These are phyloP conservation scores for Saccostrea glomerata DNA, from an alignment of 1,140 invertebrate species.

Conservation along the genomic window DNA sequence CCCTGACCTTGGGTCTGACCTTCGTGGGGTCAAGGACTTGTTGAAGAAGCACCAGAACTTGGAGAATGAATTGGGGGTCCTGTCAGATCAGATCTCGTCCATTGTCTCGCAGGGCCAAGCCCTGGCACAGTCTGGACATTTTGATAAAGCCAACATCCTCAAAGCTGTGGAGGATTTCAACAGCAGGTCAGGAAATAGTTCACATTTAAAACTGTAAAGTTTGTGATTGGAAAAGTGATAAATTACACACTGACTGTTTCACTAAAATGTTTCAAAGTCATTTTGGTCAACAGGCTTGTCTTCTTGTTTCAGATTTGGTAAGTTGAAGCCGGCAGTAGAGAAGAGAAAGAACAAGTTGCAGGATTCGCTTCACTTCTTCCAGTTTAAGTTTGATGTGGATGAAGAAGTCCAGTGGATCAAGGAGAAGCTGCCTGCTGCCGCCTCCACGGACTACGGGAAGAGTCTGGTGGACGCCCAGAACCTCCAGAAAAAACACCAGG, in stretches of 20 bases:
- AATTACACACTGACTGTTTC: neutral
- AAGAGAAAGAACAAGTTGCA: slow-evolving; percentile 89
- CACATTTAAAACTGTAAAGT: too few relatives aligned
- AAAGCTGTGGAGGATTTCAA: slow-evolving; percentile 88
- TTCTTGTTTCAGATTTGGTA: slow-evolving; percentile 71
- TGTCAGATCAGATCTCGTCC: slow-evolving; percentile 94
- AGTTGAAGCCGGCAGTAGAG: slow-evolving; percentile 79
- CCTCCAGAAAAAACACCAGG: slow-evolving; percentile 93
- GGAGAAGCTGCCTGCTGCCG: slow-evolving; percentile 90
- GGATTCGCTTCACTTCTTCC: slow-evolving; percentile 92
- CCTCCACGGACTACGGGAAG: slow-evolving; percentile 84
- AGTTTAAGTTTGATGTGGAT: slow-evolving; percentile 96
- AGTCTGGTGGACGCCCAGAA: slow-evolving; percentile 95
- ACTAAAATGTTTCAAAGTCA: neutral
- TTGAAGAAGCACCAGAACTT: slow-evolving; percentile 98
- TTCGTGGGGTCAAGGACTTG: slow-evolving; percentile 97
- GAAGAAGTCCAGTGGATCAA: slow-evolving; percentile 97
- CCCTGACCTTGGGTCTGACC: slow-evolving; percentile 97
- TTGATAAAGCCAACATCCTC: slow-evolving; percentile 92
- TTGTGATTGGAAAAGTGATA: neutral
- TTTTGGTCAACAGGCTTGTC: neutral
- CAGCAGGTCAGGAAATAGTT: slow-evolving; percentile 79
- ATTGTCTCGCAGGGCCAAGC: slow-evolving; percentile 96
- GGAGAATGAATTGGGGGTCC: slow-evolving; percentile 95
- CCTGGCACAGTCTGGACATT: slow-evolving; percentile 95